Evolutionary conservation across 1,140 invertebrate genomes (phyloP), one percentile per base, ranked within the genome.

Genomic region (Stegodyphus mimosarum): DNA sequence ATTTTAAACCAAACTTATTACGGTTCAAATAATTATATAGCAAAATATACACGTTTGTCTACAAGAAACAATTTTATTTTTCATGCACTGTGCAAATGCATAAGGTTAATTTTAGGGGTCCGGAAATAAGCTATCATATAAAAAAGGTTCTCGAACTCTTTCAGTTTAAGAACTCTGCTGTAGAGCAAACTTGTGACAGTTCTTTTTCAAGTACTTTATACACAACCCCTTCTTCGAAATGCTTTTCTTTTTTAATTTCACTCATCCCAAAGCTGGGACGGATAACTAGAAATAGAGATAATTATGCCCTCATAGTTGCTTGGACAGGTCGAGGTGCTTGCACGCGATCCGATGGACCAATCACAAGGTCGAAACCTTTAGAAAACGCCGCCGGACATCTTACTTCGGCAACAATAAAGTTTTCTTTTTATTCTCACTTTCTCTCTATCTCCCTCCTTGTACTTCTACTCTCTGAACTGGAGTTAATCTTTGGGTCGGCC

Each of bases 201-300:
- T 33, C 33, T 33, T 33, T 33, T 33, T 33, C 33, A 33, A 33
- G 33, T 1, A 33, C 33, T 33, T 33, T 33, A 33, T 33, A 33
- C 1, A 60, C 9, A 60, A 60, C 15, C 55, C 15, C 15, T 60
- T 15, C 15, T 60, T 11, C 55, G 55, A 60, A 60, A 2, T 67
- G 7, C 64, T 18, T 67, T 18, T 18, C n/a, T 18, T n/a, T n/a
- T n/a, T 67, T 67, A n/a, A 10, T 10, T 60, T 15, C 55, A 10
- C 64, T 17, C 64, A 67, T 67, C 64, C 64, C 17, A 7, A 67
- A 17, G 15, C 64, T 67, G 13, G 7, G 67, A 71, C 55, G 63
- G 81, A 83, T 75, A 83, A 83, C n/a, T 53, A 83, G 81, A 83
- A 83, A 67, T 75, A 50, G 17, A 76, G 81, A 75, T 83, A 83